phyloP scores from a whole-genome alignment of 23 tunicate genomes.

The Phallusia fumigata region DNA sequence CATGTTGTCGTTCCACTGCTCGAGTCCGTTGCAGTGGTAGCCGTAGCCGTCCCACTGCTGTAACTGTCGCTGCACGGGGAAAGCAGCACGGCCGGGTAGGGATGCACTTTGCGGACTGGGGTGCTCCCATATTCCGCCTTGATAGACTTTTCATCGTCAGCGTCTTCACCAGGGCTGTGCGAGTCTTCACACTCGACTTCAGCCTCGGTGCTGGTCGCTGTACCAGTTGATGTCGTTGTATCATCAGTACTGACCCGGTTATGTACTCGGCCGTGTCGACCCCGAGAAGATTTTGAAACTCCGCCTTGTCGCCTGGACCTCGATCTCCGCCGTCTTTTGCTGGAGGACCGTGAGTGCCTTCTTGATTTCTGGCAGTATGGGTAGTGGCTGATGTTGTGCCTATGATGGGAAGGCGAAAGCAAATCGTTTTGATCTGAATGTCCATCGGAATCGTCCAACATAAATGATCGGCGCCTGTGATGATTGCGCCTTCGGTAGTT shows the following conservation, averaged over 20 bases:
- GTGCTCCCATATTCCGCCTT: constrained; percentile 57
- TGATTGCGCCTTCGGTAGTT: constrained; percentile 81
- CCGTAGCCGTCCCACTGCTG: constrained; percentile 26
- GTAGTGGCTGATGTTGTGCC: constrained; percentile 51
- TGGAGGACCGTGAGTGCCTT: constrained; percentile 38
- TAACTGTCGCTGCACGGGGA: constrained; percentile 26
- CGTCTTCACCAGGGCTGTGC: constrained; percentile 69
- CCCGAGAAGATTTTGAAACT: constrained; percentile 17
- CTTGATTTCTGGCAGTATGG: constrained; percentile 43
- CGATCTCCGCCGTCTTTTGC: constrained; percentile 28
- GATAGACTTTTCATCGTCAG: constrained; percentile 95
- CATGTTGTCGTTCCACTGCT: constrained; percentile 85
- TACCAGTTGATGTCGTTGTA: constrained; percentile 55
- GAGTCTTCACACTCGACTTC: constrained; percentile 37
- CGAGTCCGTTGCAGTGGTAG: constrained; percentile 77
- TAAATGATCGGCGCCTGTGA: constrained; percentile 39
- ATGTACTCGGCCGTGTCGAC: not conserved
- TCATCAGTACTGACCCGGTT: constrained; percentile 54
- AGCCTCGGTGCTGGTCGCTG: constrained; percentile 33
- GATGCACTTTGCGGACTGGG: constrained; percentile 38
- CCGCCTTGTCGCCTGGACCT: constrained; percentile 30
- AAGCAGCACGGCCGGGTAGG: constrained; percentile 21
- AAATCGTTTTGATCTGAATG: constrained; percentile 46
- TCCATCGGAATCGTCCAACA: constrained; percentile 55
- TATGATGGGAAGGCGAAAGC: constrained; percentile 23